Base-by-base conservation (phyloP, 2,113 vertebrate genomes). In the Rissa tridactyla region DNA sequence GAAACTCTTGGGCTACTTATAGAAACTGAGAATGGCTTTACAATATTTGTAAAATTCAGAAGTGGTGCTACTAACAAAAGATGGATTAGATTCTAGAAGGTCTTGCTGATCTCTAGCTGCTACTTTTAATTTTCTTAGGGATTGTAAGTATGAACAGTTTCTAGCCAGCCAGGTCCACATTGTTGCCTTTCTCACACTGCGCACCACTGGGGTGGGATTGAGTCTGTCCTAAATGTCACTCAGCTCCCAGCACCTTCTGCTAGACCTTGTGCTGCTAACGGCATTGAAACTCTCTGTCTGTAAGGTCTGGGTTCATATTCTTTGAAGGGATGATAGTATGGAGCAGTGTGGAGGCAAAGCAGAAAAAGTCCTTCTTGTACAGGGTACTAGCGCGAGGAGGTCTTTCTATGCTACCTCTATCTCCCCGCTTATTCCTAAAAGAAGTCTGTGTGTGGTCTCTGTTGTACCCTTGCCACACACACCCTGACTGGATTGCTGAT, bases 71-170 rank as follows among this genome's bases (percentile, higher is more conserved):
- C 36, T n/a, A 34, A 52, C 29, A 52, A 58, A 72, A 46, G 10
- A 29, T n/a, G 3, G 14, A n/a, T 54, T 34, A 23, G 25, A 36
- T 52, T 72, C 20, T 61, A 26, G n/a, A 82, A 91, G 11, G 13
- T 69, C 10, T 40, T 60, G 9, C 47, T 73, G 25, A 19, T 29
- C 38, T 49, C 15, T 38, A 15, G 54, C 11, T 69, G 13, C 13
- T 47, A 10, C 49, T 79, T 83, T 62, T 69, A 21, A 27, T 85
- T 71, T 85, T 68, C 15, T 40, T 38, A 9, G 17, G 34, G 20
- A 22, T 30, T 47, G 17, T 42, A 42, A 40, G 12, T 36, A 4
- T 0, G 1, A 72, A 17, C 0, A 0, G 22, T 26, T 68, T 82
- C 19, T 57, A 81, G 44, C 12, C 7, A 58, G 26, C 9, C 38